Percentiles rank a stretch among this genome's conserved stretches.
Evolutionary conservation across 1,140 invertebrate genomes (phyloP).

Genomic region (Euwallacea similis): DNA sequence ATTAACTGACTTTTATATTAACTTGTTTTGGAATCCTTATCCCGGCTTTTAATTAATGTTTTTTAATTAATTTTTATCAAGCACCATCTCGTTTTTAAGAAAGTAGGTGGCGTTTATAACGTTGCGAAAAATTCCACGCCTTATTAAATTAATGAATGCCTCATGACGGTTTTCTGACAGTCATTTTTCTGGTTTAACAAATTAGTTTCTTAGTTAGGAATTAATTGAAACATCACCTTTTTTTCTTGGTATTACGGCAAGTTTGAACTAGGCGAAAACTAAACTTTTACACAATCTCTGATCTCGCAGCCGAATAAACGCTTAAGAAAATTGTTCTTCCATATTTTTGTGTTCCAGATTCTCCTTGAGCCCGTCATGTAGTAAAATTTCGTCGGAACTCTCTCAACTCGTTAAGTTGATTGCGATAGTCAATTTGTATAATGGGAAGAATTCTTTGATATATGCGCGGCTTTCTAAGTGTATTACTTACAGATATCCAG

Average conservation of each 20-base stretch:
- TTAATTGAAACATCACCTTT: no score
- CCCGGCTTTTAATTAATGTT: constrained; percentile 37
- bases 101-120: constrained; percentile 15
- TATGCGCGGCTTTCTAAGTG: constrained; percentile 52
- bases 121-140: constrained; percentile 13
- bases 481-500: constrained; percentile 50
- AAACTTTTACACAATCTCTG: no score
- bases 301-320: no score
- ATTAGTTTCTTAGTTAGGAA: no score
- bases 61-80: constrained; percentile 40
- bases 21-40: constrained; percentile 35
- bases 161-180: no score
- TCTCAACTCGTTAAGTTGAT: constrained; percentile 50
- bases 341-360: constrained; percentile 12
- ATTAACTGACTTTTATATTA: constrained; percentile 43
- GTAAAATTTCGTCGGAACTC: constrained; percentile 17
- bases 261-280: no score
- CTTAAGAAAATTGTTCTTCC: neutral
- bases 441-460: constrained; percentile 55
- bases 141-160: constrained; percentile 15
- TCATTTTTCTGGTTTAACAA: no score
- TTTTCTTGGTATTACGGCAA: no score
- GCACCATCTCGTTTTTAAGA: constrained; percentile 5
- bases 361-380: neutral
- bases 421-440: constrained; percentile 55